Conservation (phyloP, 2,888 invertebrate genomes). For the Caenorhabditis uteleia region DNA sequence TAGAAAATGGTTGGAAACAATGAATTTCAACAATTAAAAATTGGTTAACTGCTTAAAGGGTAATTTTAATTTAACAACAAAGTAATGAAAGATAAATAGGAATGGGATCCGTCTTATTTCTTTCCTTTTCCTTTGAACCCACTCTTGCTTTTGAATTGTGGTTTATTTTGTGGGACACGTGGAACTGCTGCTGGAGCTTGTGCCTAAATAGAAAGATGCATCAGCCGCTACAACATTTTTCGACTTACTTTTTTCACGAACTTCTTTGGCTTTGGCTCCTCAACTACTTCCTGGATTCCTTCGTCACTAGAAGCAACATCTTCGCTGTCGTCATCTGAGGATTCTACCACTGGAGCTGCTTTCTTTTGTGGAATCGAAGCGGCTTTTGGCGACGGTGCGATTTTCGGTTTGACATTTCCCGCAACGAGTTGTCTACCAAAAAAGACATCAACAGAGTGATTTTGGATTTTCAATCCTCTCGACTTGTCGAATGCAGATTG, state of each 20-base stretch:
- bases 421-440: slow-evolving; percentile 23
- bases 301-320: slow-evolving; percentile 51
- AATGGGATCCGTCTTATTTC: neutral
- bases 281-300: slow-evolving; percentile 51
- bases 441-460: slow-evolving; percentile 42
- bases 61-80: neutral
- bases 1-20: neutral
- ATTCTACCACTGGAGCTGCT: slow-evolving; percentile 10
- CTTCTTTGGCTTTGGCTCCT: slow-evolving; percentile 44
- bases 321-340: slow-evolving; percentile 42
- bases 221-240: neutral
- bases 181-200: slow-evolving; percentile 8
- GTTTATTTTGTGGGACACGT: slow-evolving; percentile 26
- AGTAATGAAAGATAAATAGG: slow-evolving; percentile 1
- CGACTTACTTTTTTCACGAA: slow-evolving; percentile 35
- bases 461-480: slow-evolving; percentile 45
- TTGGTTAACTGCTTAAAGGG: no score
- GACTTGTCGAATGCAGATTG: slow-evolving; percentile 56
- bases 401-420: slow-evolving; percentile 21
- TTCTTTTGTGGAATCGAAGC: slow-evolving; percentile 14
- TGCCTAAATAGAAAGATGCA: no score
- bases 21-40: neutral
- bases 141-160: slow-evolving; percentile 26
- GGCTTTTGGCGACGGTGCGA: slow-evolving; percentile 3
- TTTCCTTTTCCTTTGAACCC: slow-evolving; percentile 35